phyloP scores from a whole-genome alignment of 2,888 invertebrate genomes.

The Meghimatium bilineatum region DNA sequence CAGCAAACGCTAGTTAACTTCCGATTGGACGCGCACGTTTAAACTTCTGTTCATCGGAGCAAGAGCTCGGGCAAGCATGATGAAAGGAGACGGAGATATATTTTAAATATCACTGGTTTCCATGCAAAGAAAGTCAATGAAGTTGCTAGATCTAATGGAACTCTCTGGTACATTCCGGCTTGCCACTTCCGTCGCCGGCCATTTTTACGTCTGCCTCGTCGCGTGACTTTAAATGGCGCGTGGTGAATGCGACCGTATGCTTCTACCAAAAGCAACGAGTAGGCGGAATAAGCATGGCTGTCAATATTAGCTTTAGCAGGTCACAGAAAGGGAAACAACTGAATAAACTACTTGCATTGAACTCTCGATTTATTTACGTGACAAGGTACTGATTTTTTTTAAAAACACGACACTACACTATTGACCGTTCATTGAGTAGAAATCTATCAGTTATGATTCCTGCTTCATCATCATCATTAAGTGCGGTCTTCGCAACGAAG shows the following conservation, averaged over 20 bases:
- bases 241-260: constrained; percentile 21
- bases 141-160: constrained; percentile 45
- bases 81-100: constrained; percentile 37
- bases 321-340: neutral
- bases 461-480: no score
- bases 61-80: constrained; percentile 4
- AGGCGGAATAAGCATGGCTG: neutral
- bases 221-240: constrained; percentile 36
- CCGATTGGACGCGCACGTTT: constrained; percentile 29
- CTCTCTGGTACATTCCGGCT: constrained; percentile 47
- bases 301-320: constrained; percentile 8
- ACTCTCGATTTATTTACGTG: neutral
- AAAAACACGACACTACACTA: no score
- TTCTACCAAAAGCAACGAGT: neutral
- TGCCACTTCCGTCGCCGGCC: constrained; percentile 37
- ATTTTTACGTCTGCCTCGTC: constrained; percentile 40
- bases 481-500: no score
- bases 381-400: no score
- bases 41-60: constrained; percentile 38
- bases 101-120: constrained; percentile 41
- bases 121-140: constrained; percentile 39
- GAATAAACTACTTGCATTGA: neutral
- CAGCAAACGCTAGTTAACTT: constrained; percentile 30
- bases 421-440: no score
- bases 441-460: no score